A percentile compares a stretch with the other conserved stretches of the same genome.
Evolutionary conservation across 2,797 vertebrate genomes (phyloP).

Genomic region (Melanotaenia parkinsoni): DNA sequence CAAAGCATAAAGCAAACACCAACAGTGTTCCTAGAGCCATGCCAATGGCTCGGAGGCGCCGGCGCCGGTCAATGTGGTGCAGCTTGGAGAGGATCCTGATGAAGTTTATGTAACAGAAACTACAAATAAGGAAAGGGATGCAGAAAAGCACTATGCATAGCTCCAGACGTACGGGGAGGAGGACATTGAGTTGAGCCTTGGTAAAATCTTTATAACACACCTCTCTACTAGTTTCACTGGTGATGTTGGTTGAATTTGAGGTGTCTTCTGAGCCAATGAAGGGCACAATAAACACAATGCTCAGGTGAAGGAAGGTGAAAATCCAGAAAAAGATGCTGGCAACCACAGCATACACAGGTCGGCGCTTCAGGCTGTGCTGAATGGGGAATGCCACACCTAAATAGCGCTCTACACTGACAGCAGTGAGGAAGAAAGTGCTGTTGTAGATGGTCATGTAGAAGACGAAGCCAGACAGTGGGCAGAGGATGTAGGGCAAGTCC

Average conservation of each 20-base stretch:
- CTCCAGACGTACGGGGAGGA: slow-evolving; percentile 89
- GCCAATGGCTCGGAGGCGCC: slow-evolving; percentile 86
- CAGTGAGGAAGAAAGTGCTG: slow-evolving; percentile 86
- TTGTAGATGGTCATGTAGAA: slow-evolving; percentile 90
- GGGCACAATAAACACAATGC: slow-evolving; percentile 83
- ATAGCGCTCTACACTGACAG: slow-evolving; percentile 86
- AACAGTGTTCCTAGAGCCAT: slow-evolving; percentile 87
- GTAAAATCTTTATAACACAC: slow-evolving; percentile 88
- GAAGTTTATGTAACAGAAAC: slow-evolving; percentile 91
- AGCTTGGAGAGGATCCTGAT: slow-evolving; percentile 84
- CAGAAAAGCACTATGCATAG: slow-evolving; percentile 88
- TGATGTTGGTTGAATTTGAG: fast-evolving
- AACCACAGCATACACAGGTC: slow-evolving; percentile 78
- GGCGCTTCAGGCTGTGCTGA: slow-evolving; percentile 79
- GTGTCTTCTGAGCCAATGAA: slow-evolving; percentile 42
- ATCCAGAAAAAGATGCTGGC: slow-evolving; percentile 86
- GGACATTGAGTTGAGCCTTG: slow-evolving; percentile 66
- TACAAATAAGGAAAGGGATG: slow-evolving; percentile 85
- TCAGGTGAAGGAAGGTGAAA: slow-evolving; percentile 76
- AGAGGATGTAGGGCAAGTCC: slow-evolving; percentile 83
- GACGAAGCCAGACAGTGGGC: slow-evolving; percentile 82
- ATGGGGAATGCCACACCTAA: slow-evolving; percentile 87
- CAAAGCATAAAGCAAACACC: slow-evolving; percentile 90
- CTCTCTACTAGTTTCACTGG: fast-evolving
- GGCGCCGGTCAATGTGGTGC: slow-evolving; percentile 81